Evolutionary conservation across 2,888 invertebrate species (phyloP).

Genomic region (Nysson spinosus): DNA sequence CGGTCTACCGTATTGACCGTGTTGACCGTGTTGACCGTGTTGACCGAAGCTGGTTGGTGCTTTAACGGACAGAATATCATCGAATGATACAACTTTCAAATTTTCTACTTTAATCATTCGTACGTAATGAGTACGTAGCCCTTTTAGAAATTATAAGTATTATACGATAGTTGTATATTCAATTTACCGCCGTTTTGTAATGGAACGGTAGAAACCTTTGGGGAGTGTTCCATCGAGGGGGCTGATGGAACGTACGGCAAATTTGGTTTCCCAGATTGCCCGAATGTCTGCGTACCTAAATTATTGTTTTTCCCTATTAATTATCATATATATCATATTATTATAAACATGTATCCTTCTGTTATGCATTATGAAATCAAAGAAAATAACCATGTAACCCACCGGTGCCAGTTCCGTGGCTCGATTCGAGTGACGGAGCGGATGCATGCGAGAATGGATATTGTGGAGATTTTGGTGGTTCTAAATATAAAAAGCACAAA

Average conservation of each 20-base stretch:
- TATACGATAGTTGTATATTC: not conserved
- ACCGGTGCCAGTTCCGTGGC: no score
- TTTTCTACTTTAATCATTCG: no score
- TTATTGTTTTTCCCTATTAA: no score
- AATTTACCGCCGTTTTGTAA: slow-evolving; percentile 26
- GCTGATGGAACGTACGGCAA: slow-evolving; percentile 22
- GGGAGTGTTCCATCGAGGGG: slow-evolving; percentile 7
- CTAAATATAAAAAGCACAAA: slow-evolving; percentile 20
- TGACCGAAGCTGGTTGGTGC: slow-evolving; percentile 15
- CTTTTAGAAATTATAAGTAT: not conserved
- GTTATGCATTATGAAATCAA: no score
- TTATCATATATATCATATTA: no score
- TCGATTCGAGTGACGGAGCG: not conserved
- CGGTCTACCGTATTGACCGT: not conserved
- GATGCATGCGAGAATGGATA: not conserved
- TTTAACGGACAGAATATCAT: slow-evolving; percentile 5
- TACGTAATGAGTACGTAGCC: no score
- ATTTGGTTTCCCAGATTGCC: slow-evolving; percentile 28
- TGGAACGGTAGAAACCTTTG: slow-evolving; percentile 6
- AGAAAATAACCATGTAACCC: no score
- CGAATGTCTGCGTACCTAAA: no score
- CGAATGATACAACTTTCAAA: no score
- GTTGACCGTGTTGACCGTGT: no score
- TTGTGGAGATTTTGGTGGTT: slow-evolving; percentile 8
- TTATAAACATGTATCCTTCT: no score